Evolutionary conservation across 2,113 vertebrate genomes (phyloP).

Genomic region (Pristiophorus japonicus): DNA sequence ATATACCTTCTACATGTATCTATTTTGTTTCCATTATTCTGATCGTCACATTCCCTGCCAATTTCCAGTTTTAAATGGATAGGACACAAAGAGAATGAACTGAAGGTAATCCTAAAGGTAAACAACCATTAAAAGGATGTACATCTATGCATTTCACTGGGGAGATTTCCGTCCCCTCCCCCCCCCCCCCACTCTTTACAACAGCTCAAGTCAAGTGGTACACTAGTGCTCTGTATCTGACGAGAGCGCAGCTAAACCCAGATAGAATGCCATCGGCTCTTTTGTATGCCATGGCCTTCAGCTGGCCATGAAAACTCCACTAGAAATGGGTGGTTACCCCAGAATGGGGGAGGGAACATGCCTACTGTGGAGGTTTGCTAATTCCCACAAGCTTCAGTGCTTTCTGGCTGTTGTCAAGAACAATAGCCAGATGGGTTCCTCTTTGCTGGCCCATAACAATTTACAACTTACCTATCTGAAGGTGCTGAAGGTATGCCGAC

Average conservation of each 20-base stretch:
- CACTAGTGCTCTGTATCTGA: not conserved
- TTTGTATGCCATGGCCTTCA: not conserved
- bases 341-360: too few relatives aligned
- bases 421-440: not conserved
- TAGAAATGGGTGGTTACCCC: not conserved
- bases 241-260: not conserved
- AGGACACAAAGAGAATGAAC: not conserved
- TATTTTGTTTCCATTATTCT: not conserved
- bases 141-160: not conserved
- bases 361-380: too few relatives aligned
- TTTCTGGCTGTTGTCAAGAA: not conserved
- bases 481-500: not conserved
- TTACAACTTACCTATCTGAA: not conserved
- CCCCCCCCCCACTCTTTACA: not conserved
- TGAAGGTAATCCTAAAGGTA: not conserved
- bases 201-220: too few relatives aligned
- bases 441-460: not conserved
- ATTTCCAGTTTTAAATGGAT: not conserved
- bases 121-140: not conserved
- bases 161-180: too few relatives aligned
- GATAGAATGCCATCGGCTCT: not conserved
- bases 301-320: not conserved
- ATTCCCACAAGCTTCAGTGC: too few relatives aligned
- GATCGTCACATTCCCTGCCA: not conserved
- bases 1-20: not conserved